phyloP scores from a whole-genome alignment of 2,888 invertebrate species.

The Cryptophagus acutangulus region DNA sequence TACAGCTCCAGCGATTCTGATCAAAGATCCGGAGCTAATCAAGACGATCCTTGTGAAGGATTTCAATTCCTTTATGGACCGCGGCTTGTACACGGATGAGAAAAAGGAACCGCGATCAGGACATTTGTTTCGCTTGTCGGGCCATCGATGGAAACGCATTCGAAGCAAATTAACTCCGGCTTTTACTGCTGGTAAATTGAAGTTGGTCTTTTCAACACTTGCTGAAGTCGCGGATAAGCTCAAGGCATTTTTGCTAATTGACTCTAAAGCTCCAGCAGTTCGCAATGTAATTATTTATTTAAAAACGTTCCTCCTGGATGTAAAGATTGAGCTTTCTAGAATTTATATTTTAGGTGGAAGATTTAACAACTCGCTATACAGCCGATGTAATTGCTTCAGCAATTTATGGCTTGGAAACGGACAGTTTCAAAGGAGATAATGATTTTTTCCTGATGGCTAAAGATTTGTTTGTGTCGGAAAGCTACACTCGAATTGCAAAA shows the following conservation, averaged over 20 bases:
- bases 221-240: conserved; percentile 10
- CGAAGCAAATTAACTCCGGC: conserved; percentile 57
- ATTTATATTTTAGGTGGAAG: conserved; percentile 16
- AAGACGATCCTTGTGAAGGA: conserved; percentile 37
- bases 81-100: conserved; percentile 55
- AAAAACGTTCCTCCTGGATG: too few relatives aligned
- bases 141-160: conserved; percentile 55
- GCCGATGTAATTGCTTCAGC: conserved; percentile 19
- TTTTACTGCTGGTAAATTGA: conserved; percentile 60
- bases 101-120: conserved; percentile 53
- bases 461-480: conserved; percentile 9
- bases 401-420: conserved; percentile 20
- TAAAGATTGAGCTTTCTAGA: too few relatives aligned
- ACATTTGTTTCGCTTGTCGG: conserved; percentile 52
- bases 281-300: not conserved
- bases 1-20: conserved; percentile 11
- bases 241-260: not conserved
- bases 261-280: not conserved
- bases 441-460: conserved; percentile 15
- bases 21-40: conserved; percentile 33
- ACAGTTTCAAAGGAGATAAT: conserved; percentile 18
- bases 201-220: conserved; percentile 51
- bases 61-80: conserved; percentile 45
- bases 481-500: conserved; percentile 9
- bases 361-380: conserved; percentile 17